A percentile compares a stretch with the other conserved stretches of the same genome.
phyloP scores from a whole-genome alignment of 2,888 invertebrate species.

The Polyploca ridens region DNA sequence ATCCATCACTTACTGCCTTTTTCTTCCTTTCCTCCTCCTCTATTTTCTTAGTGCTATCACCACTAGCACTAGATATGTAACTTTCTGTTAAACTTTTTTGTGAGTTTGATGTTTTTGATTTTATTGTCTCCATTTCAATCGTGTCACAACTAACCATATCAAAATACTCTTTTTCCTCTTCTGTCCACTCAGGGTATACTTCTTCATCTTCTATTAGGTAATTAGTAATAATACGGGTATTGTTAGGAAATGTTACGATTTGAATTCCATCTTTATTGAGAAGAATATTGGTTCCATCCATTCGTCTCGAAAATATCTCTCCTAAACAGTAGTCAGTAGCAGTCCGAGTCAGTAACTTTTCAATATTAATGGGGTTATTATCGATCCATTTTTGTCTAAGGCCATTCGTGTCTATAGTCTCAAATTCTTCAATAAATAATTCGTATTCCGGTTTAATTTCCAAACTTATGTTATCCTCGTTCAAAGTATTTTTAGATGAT shows the following conservation, averaged over 20 bases:
- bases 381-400: slow-evolving; percentile 60
- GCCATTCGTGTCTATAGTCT: slow-evolving; percentile 63
- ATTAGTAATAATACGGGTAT: slow-evolving; percentile 67
- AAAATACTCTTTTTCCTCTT: slow-evolving; percentile 62
- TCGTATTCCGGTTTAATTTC: slow-evolving; percentile 50
- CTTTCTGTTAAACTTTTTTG: slow-evolving; percentile 49
- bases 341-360: slow-evolving; percentile 66
- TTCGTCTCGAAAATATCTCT: slow-evolving; percentile 72
- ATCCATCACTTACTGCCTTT: slow-evolving; percentile 59
- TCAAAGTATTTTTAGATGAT: slow-evolving; percentile 44
- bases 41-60: slow-evolving; percentile 43
- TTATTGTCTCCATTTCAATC: slow-evolving; percentile 40
- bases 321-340: slow-evolving; percentile 73
- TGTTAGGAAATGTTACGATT: slow-evolving; percentile 68
- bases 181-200: slow-evolving; percentile 73
- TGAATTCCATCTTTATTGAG: slow-evolving; percentile 72
- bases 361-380: slow-evolving; percentile 47
- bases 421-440: slow-evolving; percentile 66
- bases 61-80: slow-evolving; percentile 32
- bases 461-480: slow-evolving; percentile 36
- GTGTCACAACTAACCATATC: slow-evolving; percentile 47
- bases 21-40: slow-evolving; percentile 44
- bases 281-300: slow-evolving; percentile 71
- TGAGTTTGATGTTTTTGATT: slow-evolving; percentile 51
- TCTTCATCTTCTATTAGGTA: slow-evolving; percentile 65